Conservation (phyloP, 2,797 vertebrate species). For the Heteromormyrus szaboi region DNA sequence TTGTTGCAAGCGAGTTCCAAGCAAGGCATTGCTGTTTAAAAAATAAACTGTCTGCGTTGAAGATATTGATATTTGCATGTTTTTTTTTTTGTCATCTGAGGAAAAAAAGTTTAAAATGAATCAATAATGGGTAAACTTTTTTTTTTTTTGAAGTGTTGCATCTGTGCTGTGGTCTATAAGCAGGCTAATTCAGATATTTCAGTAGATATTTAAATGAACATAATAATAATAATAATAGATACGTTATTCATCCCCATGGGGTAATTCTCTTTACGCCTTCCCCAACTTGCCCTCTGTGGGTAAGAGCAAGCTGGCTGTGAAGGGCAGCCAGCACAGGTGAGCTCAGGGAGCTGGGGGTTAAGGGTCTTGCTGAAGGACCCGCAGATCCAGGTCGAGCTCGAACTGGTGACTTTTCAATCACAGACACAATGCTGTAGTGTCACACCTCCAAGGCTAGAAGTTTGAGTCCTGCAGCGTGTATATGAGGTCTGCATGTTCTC, state of each 20-base stretch:
- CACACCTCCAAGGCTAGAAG: neutral
- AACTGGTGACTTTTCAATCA: neutral
- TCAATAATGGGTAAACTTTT: neutral
- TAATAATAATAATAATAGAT: neutral
- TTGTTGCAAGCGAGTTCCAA: neutral
- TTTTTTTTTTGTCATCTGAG: neutral
- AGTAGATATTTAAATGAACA: neutral
- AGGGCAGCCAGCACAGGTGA: neutral
- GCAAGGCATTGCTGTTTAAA: constrained; percentile 31
- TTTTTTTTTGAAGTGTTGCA: neutral
- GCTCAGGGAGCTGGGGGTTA: neutral
- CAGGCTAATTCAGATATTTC: neutral
- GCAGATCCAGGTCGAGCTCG: neutral
- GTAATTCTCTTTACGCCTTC: neutral
- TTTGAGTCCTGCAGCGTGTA: neutral
- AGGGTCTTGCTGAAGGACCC: neutral
- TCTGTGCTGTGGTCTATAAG: neutral
- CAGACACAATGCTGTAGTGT: neutral
- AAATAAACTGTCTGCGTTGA: constrained; percentile 36
- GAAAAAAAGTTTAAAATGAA: neutral
- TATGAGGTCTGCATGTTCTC: neutral
- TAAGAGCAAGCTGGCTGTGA: neutral
- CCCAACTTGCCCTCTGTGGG: neutral
- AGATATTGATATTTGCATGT: neutral
- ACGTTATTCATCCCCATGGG: neutral